phyloP scores from a whole-genome alignment of 2,797 vertebrate genomes.

The Liasis olivaceus region DNA sequence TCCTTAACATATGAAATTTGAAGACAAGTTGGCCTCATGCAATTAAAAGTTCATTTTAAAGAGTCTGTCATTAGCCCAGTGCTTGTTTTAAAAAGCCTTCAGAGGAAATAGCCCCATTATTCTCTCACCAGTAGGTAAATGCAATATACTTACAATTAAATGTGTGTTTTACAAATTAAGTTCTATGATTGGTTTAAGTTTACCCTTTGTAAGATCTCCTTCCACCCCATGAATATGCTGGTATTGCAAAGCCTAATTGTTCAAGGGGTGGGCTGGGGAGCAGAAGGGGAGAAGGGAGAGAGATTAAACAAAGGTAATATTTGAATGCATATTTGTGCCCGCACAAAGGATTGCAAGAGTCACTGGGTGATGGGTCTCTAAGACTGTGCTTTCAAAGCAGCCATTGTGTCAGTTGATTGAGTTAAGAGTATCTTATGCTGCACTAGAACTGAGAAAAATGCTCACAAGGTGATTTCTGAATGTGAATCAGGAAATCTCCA shows the following conservation, averaged over 20 bases:
- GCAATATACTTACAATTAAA: slow-evolving; percentile 32
- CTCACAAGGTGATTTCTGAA: background rate
- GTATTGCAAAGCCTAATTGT: background rate
- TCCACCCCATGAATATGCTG: background rate
- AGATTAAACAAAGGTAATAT: background rate
- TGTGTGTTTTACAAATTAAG: slow-evolving; percentile 28
- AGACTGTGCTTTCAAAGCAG: background rate
- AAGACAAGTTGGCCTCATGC: background rate
- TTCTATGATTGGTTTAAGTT: slow-evolving; percentile 11
- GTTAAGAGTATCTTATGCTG: background rate
- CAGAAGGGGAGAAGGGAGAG: background rate
- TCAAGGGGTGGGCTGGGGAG: background rate
- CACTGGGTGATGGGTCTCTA: background rate
- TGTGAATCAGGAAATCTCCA: background rate
- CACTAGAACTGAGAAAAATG: background rate
- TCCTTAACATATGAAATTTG: background rate
- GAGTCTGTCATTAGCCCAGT: background rate
- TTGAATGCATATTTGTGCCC: background rate
- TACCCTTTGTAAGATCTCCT: background rate
- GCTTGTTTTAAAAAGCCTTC: slow-evolving; percentile 8
- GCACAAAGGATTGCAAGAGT: background rate
- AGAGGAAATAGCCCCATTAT: slow-evolving; percentile 22
- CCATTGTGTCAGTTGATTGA: background rate
- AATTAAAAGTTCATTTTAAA: slow-evolving; percentile 31
- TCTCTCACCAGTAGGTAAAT: slow-evolving; percentile 20